phyloP scores from a whole-genome alignment of 2,797 vertebrate genomes.

The Simalia tracyae region DNA sequence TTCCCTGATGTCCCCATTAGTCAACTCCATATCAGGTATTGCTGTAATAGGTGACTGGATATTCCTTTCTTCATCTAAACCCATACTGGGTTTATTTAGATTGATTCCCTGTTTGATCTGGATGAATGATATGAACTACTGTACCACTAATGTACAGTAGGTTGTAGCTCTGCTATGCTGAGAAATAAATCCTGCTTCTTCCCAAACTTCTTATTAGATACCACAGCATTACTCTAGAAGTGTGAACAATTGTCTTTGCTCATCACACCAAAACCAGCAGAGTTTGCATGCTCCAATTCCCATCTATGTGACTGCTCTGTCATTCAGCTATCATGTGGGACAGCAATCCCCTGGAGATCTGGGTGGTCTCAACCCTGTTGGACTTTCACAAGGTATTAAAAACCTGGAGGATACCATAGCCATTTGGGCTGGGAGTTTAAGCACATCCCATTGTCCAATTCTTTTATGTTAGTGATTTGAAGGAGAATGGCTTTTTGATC shows the following conservation, averaged over 20 bases:
- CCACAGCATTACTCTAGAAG: not conserved
- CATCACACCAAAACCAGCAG: not conserved
- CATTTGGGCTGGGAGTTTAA: not conserved
- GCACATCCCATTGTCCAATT: not conserved
- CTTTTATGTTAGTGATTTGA: not conserved
- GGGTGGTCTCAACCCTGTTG: not conserved
- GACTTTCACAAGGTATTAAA: not conserved
- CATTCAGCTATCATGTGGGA: not conserved
- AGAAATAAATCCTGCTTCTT: not conserved
- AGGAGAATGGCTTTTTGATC: not conserved
- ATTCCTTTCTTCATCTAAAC: not conserved
- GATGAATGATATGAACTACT: not conserved
- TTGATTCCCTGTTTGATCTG: not conserved
- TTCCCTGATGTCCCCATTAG: not conserved
- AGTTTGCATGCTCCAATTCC: not conserved
- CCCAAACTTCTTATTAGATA: not conserved
- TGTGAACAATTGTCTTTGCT: not conserved
- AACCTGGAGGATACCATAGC: not conserved
- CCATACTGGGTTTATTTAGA: not conserved
- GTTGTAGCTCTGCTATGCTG: not conserved
- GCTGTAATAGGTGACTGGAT: not conserved
- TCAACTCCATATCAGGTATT: not conserved
- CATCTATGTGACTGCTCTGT: not conserved
- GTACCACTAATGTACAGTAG: not conserved
- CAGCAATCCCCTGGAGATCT: not conserved